Conservation (phyloP, 1,140 invertebrate species). For the Potamilus streckersoni region DNA sequence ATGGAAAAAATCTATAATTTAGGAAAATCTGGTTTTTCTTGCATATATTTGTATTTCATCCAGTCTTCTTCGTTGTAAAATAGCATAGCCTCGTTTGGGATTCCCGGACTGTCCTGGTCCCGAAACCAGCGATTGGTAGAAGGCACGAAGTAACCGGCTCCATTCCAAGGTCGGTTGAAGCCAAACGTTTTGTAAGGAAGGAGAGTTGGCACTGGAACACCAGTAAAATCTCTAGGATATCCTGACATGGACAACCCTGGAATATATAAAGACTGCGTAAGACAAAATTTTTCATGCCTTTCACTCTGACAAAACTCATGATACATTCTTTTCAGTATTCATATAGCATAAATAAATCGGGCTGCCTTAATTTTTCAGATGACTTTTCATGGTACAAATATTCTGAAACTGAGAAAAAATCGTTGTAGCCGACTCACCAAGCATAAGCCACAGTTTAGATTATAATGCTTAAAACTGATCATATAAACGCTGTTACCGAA, state of each 20-base stretch:
- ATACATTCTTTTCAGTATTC: too few relatives aligned
- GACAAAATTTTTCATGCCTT: too few relatives aligned
- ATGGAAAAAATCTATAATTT: too few relatives aligned
- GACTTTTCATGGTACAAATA: too few relatives aligned
- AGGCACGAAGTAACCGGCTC: constrained; percentile 53
- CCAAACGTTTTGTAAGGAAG: constrained; percentile 48
- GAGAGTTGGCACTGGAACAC: constrained; percentile 47
- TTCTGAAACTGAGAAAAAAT: too few relatives aligned
- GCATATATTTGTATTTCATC: constrained; percentile 57
- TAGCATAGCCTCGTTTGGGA: constrained; percentile 46
- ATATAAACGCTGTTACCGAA: too few relatives aligned
- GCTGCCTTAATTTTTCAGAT: too few relatives aligned
- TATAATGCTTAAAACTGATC: too few relatives aligned
- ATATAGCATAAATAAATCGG: too few relatives aligned
- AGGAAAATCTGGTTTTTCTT: constrained; percentile 37
- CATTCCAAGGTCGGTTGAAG: constrained; percentile 51
- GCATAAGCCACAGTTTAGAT: too few relatives aligned
- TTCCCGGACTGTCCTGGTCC: constrained; percentile 54
- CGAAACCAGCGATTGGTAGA: constrained; percentile 53
- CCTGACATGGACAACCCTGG: constrained; percentile 54
- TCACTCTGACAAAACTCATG: too few relatives aligned
- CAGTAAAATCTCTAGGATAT: constrained; percentile 41
- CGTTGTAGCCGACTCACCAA: too few relatives aligned
- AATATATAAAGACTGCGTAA: background rate
- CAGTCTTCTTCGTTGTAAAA: constrained; percentile 64